Evolutionary conservation across 2,797 vertebrate species (phyloP).

Genomic region (Gadopsis marmoratus): DNA sequence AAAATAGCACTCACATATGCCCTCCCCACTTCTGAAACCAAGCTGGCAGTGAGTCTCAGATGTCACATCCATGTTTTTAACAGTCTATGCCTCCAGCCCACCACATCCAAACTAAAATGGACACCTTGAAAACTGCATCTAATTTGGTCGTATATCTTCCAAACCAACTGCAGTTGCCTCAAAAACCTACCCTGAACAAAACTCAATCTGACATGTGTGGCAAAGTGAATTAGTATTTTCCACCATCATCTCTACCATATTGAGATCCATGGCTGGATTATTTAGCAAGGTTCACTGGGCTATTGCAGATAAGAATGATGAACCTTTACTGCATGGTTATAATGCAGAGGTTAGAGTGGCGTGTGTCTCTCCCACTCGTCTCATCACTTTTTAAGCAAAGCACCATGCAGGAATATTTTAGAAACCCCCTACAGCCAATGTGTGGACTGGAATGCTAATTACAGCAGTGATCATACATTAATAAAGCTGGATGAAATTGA

Average conservation of each 20-base stretch:
- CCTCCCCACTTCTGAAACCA: neutral
- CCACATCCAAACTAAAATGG: neutral
- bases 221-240: slow-evolving; percentile 7
- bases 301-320: slow-evolving; percentile 29
- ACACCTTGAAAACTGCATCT: neutral
- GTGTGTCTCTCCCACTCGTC: slow-evolving; percentile 9
- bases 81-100: neutral
- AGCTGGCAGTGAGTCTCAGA: too few relatives aligned
- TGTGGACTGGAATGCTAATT: slow-evolving; percentile 48
- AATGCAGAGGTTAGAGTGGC: slow-evolving; percentile 33
- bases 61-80: too few relatives aligned
- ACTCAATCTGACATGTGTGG: neutral
- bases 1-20: too few relatives aligned
- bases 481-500: slow-evolving; percentile 50
- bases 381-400: slow-evolving; percentile 45
- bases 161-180: neutral
- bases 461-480: slow-evolving; percentile 49
- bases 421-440: slow-evolving; percentile 32
- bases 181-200: neutral
- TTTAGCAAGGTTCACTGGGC: slow-evolving; percentile 19
- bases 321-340: slow-evolving; percentile 22
- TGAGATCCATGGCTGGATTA: slow-evolving; percentile 5
- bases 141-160: neutral
- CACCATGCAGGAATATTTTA: slow-evolving; percentile 34
- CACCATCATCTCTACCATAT: neutral